Conservation (phyloP, 2,888 invertebrate species). For the Meandrusa payeni region DNA sequence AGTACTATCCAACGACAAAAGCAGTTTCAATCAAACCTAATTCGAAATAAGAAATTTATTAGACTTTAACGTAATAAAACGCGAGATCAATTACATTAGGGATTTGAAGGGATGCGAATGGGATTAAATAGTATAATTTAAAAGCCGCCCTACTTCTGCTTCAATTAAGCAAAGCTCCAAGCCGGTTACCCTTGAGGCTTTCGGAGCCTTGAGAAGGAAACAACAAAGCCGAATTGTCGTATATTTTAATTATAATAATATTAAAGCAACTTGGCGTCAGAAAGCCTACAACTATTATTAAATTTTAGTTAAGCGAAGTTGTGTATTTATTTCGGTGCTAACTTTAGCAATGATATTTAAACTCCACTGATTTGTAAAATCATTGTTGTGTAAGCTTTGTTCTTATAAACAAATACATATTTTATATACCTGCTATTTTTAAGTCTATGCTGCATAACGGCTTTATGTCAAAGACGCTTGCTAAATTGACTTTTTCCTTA, state of each 20-base stretch:
- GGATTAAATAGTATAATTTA: constrained; percentile 23
- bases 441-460: too few relatives aligned
- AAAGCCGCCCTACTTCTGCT: constrained; percentile 21
- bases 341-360: too few relatives aligned
- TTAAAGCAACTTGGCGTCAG: constrained; percentile 11
- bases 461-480: too few relatives aligned
- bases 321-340: constrained; percentile 17
- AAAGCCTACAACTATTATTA: constrained; percentile 21
- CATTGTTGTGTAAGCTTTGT: too few relatives aligned
- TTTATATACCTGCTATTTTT: too few relatives aligned
- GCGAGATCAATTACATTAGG: constrained; percentile 20
- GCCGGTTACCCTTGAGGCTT: constrained; percentile 21
- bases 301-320: constrained; percentile 19
- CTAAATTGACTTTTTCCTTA: too few relatives aligned
- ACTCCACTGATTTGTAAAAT: too few relatives aligned
- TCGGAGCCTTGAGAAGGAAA: constrained; percentile 18
- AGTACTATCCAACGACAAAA: too few relatives aligned
- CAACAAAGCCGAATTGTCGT: constrained; percentile 23
- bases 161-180: constrained; percentile 21
- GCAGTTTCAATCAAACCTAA: neutral
- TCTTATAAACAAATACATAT: too few relatives aligned
- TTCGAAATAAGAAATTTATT: constrained; percentile 8
- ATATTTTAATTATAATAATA: constrained; percentile 24
- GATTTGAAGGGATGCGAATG: constrained; percentile 21
- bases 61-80: constrained; percentile 11